These are phyloP conservation scores for Galagoides demidoff DNA, from an alignment of 2,797 vertebrate species.

Conservation along the genomic window DNA sequence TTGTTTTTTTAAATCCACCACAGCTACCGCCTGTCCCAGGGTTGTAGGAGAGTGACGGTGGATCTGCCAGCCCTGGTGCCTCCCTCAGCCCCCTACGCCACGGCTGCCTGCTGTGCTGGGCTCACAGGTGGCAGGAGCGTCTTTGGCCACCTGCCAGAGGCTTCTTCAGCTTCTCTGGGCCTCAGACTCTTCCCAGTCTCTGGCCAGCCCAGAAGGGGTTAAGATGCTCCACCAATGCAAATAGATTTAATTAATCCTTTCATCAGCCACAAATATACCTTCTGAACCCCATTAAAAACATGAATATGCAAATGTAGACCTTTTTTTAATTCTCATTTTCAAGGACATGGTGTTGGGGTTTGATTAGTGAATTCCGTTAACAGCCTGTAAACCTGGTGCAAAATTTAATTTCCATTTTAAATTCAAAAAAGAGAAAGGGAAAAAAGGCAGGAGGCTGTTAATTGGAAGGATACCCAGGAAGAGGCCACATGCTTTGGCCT, in stretches of 20 bases:
- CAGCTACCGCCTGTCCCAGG: background rate
- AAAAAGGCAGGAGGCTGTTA: conserved; percentile 77
- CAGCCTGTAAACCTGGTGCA: conserved; percentile 88
- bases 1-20: background rate
- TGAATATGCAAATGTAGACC: conserved; percentile 90
- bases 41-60: background rate
- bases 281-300: conserved; percentile 90
- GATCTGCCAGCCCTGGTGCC: background rate
- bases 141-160: background rate
- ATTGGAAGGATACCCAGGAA: conserved; percentile 82
- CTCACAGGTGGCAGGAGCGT: fast-evolving
- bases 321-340: conserved; percentile 89
- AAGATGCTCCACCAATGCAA: conserved; percentile 86
- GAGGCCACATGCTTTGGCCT: conserved; percentile 80
- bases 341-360: conserved; percentile 88
- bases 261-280: conserved; percentile 90
- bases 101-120: background rate
- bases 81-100: fast-evolving
- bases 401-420: conserved; percentile 91
- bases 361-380: conserved; percentile 90
- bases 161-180: no score
- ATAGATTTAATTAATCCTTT: conserved; percentile 89
- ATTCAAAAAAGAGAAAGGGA: conserved; percentile 74
- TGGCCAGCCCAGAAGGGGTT: conserved; percentile 82
- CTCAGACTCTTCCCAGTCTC: no score